Conservation (phyloP, 2,888 invertebrate genomes). For the Macaria liturata region DNA sequence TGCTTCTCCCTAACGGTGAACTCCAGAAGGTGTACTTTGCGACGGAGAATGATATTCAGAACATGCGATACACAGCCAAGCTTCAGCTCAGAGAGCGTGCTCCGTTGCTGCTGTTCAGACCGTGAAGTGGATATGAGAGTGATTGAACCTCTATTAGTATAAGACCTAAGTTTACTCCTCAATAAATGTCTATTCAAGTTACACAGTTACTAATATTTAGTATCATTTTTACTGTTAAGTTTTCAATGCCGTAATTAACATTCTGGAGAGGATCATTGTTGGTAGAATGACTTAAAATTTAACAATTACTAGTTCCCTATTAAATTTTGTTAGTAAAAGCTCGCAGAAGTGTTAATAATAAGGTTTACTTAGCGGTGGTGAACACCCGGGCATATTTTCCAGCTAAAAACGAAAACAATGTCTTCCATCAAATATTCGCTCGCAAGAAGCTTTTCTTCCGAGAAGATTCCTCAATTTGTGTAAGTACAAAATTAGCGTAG, state of each 20-base stretch:
- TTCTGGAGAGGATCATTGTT: too few relatives aligned
- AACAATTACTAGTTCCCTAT: too few relatives aligned
- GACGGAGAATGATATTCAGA: constrained; percentile 75
- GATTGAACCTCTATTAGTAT: neutral
- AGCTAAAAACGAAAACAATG: constrained; percentile 5
- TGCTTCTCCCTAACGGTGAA: constrained; percentile 85
- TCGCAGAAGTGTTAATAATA: too few relatives aligned
- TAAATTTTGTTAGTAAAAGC: too few relatives aligned
- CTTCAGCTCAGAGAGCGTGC: constrained; percentile 77
- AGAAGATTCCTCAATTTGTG: constrained; percentile 16
- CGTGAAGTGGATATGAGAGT: constrained; percentile 39
- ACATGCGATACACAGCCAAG: constrained; percentile 85
- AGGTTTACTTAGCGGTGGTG: too few relatives aligned
- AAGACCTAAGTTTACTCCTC: neutral
- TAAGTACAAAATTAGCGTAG: constrained; percentile 17
- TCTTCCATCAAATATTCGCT: constrained; percentile 1
- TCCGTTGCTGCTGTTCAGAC: constrained; percentile 60
- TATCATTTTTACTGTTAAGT: too few relatives aligned
- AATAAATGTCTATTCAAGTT: constrained; percentile 6
- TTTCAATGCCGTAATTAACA: too few relatives aligned
- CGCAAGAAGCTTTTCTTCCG: constrained; percentile 1
- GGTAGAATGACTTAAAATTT: too few relatives aligned
- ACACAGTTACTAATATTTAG: too few relatives aligned
- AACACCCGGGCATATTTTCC: too few relatives aligned
- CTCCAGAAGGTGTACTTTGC: constrained; percentile 84